phyloP scores from a whole-genome alignment of 2,888 invertebrate species.

The Phytoseiulus persimilis region DNA sequence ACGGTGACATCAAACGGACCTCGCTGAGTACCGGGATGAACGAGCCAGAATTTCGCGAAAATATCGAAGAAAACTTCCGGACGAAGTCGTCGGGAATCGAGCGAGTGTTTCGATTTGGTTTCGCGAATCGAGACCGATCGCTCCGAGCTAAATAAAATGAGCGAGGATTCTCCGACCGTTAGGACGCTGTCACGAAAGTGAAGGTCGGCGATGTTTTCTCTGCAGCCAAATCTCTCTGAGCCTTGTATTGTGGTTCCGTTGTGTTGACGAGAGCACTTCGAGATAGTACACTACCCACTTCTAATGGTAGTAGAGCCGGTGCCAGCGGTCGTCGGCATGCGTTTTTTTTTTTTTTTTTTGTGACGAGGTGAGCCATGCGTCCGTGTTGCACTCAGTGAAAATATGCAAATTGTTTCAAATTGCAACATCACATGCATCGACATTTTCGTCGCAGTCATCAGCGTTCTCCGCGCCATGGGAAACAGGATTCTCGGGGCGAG shows the following conservation, averaged over 20 bases:
- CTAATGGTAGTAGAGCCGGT: neutral
- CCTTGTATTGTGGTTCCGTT: neutral
- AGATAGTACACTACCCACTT: neutral
- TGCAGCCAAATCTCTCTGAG: neutral
- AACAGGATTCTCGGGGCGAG: neutral
- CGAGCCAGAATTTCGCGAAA: too few relatives aligned
- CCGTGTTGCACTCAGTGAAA: neutral
- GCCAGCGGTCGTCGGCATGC: neutral
- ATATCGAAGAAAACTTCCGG: too few relatives aligned
- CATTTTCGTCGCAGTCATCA: neutral
- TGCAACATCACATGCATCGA: neutral
- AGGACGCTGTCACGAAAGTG: neutral
- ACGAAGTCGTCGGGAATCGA: too few relatives aligned
- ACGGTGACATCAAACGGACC: too few relatives aligned
- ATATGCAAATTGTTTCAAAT: constrained; percentile 5
- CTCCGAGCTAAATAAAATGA: neutral
- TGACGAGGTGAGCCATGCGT: neutral
- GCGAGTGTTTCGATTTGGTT: too few relatives aligned
- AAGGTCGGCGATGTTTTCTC: neutral
- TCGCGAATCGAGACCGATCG: too few relatives aligned
- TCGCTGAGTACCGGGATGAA: too few relatives aligned
- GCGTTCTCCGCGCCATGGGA: neutral
- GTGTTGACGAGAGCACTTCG: neutral
- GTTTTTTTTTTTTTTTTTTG: too few relatives aligned
- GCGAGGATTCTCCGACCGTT: neutral